Evolutionary conservation across 2,888 invertebrate species (phyloP).

Genomic region (Standfussiana lucernea): DNA sequence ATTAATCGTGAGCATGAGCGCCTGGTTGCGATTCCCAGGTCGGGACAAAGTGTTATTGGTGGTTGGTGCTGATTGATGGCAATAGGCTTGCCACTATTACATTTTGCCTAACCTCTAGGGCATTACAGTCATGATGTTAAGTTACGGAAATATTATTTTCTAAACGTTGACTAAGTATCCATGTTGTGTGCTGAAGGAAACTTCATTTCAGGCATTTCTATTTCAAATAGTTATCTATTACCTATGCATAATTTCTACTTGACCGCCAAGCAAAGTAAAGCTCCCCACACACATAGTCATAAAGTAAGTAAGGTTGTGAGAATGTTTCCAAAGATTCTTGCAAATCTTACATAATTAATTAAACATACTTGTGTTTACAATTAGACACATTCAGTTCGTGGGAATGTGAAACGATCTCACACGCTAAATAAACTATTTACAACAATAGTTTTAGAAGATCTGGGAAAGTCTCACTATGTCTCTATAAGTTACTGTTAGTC

Average conservation of each 20-base stretch:
- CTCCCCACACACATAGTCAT: neutral
- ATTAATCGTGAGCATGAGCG: too few relatives aligned
- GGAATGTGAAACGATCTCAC: constrained; percentile 17
- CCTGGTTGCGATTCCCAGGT: too few relatives aligned
- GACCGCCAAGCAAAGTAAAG: neutral
- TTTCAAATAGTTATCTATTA: neutral
- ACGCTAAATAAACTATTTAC: constrained; percentile 3
- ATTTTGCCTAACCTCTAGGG: too few relatives aligned
- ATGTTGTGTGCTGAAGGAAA: too few relatives aligned
- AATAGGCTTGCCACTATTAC: too few relatives aligned
- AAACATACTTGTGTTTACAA: constrained; percentile 39
- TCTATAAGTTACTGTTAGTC: too few relatives aligned
- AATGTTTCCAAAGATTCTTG: constrained; percentile 20
- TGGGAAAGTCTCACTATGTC: neutral
- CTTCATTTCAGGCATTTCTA: too few relatives aligned
- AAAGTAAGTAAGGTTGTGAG: neutral
- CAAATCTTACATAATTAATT: constrained; percentile 27
- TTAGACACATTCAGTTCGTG: constrained; percentile 26
- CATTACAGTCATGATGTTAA: neutral
- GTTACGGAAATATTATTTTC: neutral
- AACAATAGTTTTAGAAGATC: constrained; percentile 2
- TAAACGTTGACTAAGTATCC: too few relatives aligned
- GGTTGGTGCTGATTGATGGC: too few relatives aligned
- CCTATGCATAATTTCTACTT: neutral
- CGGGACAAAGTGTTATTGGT: too few relatives aligned